These are phyloP conservation scores for Margaritifera margaritifera DNA, from an alignment of 2,888 invertebrate genomes.

Conservation along the genomic window DNA sequence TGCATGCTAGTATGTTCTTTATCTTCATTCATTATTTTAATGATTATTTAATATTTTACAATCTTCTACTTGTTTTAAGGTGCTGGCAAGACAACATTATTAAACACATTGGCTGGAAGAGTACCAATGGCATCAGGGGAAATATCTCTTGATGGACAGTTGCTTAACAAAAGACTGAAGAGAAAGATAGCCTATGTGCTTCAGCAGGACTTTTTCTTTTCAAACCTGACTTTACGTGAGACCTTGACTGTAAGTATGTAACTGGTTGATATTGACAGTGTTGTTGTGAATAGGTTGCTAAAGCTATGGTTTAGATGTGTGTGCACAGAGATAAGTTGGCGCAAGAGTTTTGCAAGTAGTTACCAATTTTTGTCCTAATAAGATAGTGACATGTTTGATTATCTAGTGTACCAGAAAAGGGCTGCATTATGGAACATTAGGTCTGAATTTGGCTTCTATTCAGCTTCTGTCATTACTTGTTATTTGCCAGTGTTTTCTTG, in stretches of 20 bases:
- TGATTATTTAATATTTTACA: background rate
- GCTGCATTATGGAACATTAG: too few relatives aligned
- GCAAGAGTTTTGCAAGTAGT: background rate
- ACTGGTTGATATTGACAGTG: background rate
- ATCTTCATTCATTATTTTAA: background rate
- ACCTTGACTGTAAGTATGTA: constrained; percentile 79
- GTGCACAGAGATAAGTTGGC: background rate
- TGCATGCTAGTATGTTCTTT: too few relatives aligned
- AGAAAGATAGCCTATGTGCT: constrained; percentile 86
- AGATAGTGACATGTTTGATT: too few relatives aligned
- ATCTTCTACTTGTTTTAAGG: constrained; percentile 68
- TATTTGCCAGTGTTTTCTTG: too few relatives aligned
- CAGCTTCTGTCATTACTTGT: background rate
- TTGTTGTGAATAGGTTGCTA: background rate
- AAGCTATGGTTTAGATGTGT: background rate
- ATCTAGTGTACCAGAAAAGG: too few relatives aligned
- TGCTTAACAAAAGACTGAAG: constrained; percentile 81
- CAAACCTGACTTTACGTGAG: constrained; percentile 84
- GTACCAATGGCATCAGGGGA: constrained; percentile 78
- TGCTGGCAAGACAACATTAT: constrained; percentile 84
- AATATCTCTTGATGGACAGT: constrained; percentile 80
- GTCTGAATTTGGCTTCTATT: background rate
- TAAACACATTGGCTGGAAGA: constrained; percentile 84
- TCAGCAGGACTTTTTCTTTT: constrained; percentile 87
- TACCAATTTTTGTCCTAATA: too few relatives aligned